Evolutionary conservation across 2,888 invertebrate species (phyloP).

Genomic region (Sphaerophoria taeniata): DNA sequence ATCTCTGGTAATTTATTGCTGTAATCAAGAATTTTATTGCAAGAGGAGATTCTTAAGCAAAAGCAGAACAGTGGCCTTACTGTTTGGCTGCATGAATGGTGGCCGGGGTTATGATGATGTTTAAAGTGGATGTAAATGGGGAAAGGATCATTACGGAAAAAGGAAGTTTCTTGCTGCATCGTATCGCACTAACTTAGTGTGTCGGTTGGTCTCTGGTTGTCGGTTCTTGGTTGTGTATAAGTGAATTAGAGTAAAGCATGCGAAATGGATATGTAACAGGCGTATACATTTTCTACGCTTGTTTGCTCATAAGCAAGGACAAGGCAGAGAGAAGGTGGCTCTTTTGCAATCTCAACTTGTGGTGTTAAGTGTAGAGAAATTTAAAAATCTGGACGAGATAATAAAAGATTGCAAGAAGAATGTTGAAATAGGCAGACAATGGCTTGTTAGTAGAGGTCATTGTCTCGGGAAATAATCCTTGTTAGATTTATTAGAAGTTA

Average conservation of each 20-base stretch:
- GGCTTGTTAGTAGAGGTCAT: conserved; percentile 37
- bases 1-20: conserved; percentile 73
- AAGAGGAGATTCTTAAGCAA: conserved; percentile 58
- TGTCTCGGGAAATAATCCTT: conserved; percentile 20
- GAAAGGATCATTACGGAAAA: conserved; percentile 67
- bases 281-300: conserved; percentile 25
- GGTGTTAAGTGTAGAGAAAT: conserved; percentile 14
- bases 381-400: conserved; percentile 21
- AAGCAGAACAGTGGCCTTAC: neutral
- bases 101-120: conserved; percentile 68
- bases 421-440: neutral
- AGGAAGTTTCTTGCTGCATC: conserved; percentile 16
- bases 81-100: conserved; percentile 3
- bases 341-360: neutral
- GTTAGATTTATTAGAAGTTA: neutral
- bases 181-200: neutral
- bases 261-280: conserved; percentile 56
- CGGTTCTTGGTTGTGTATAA: conserved; percentile 21
- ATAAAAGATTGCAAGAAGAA: neutral
- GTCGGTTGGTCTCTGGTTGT: neutral
- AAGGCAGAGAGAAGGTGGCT: neutral
- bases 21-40: conserved; percentile 73
- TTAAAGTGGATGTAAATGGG: conserved; percentile 71
- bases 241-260: conserved; percentile 54
- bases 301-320: neutral